Evolutionary conservation across 2,888 invertebrate species (phyloP).

Genomic region (Furcula furcula): DNA sequence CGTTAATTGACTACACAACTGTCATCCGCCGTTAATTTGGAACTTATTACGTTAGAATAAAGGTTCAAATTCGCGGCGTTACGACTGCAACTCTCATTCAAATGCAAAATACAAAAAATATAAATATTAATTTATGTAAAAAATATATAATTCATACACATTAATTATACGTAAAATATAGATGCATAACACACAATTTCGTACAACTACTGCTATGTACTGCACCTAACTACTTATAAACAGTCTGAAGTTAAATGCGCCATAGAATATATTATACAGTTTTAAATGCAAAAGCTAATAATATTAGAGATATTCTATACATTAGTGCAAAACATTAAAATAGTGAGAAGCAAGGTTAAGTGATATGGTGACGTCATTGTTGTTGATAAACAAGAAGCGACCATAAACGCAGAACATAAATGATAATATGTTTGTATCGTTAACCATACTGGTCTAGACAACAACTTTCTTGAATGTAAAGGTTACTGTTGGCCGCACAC

Average conservation of each 20-base stretch:
- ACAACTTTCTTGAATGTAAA: too few relatives aligned
- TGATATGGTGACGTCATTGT: not conserved
- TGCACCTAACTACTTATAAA: constrained; percentile 53
- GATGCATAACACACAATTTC: constrained; percentile 65
- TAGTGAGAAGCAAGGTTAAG: not conserved
- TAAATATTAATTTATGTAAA: constrained; percentile 30
- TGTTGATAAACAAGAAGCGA: too few relatives aligned
- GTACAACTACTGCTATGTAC: constrained; percentile 61
- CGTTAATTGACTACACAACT: constrained; percentile 25
- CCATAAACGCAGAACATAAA: too few relatives aligned
- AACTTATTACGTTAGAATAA: constrained; percentile 26
- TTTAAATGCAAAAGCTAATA: not conserved
- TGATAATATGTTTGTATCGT: too few relatives aligned
- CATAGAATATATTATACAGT: constrained; percentile 4
- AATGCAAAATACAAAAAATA: constrained; percentile 49
- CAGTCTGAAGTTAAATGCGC: constrained; percentile 19
- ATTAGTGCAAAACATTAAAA: not conserved
- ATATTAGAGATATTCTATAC: not conserved
- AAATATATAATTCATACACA: constrained; percentile 45
- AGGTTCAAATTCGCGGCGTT: constrained; percentile 32
- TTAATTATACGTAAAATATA: constrained; percentile 53
- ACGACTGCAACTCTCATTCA: constrained; percentile 37
- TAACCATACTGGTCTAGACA: too few relatives aligned
- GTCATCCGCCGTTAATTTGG: constrained; percentile 35
- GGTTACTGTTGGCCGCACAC: too few relatives aligned